Conservation (phyloP, 2,113 vertebrate genomes). For the Anhinga rufa region DNA sequence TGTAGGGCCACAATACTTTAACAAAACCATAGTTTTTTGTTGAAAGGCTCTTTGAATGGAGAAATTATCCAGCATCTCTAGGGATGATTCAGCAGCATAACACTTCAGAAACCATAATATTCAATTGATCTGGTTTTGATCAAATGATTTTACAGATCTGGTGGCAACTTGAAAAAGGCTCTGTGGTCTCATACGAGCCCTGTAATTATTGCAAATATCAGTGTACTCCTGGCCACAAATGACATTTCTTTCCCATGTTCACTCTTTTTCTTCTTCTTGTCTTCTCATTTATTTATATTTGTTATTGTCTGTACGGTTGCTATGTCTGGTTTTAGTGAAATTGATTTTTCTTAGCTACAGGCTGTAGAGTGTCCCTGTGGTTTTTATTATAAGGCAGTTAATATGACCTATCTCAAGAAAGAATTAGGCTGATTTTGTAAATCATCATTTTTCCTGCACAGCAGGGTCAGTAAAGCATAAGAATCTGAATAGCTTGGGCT, state of each 20-base stretch:
- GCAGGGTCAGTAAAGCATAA: not conserved
- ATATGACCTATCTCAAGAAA: constrained; percentile 12
- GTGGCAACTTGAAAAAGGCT: not conserved
- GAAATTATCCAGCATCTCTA: not conserved
- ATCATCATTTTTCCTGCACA: not conserved
- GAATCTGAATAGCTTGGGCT: not conserved
- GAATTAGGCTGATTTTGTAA: constrained; percentile 17
- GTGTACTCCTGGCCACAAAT: not conserved
- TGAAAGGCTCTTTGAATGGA: not conserved
- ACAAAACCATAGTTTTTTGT: not conserved
- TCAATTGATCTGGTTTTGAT: constrained; percentile 13
- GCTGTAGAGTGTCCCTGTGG: not conserved
- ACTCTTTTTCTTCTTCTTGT: not conserved
- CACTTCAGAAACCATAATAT: not conserved
- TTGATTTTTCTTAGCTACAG: constrained; percentile 10
- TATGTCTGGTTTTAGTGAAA: not conserved
- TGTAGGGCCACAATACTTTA: not conserved
- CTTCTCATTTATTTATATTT: constrained; percentile 43
- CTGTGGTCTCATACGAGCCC: not conserved
- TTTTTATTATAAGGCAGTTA: constrained; percentile 25
- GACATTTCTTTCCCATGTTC: not conserved
- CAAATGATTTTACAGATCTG: not conserved
- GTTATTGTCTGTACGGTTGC: not conserved
- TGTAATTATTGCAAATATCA: not conserved
- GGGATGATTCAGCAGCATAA: not conserved